These are phyloP conservation scores for Palythoa heliodiscus DNA, from an alignment of 92 coral and sea anemone species.

Conservation along the genomic window DNA sequence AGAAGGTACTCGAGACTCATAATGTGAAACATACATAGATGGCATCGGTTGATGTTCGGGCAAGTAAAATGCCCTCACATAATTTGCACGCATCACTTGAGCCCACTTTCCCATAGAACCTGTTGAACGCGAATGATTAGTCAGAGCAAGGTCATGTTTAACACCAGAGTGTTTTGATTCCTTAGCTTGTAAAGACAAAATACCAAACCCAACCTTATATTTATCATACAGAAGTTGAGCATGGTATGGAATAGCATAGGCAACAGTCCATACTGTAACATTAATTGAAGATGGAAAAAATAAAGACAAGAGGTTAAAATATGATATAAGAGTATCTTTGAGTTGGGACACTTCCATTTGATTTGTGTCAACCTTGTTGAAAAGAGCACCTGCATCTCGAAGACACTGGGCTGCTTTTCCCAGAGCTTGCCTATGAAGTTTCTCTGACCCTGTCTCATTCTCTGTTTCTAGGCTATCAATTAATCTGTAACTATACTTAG, in stretches of 20 bases:
- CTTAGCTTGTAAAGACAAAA: slow-evolving; percentile 58
- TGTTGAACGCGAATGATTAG: slow-evolving; percentile 54
- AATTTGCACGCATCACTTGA: slow-evolving; percentile 67
- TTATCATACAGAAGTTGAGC: slow-evolving; percentile 44
- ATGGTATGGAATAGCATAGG: slow-evolving; percentile 67
- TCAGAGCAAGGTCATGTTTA: slow-evolving; percentile 48
- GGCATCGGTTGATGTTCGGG: slow-evolving; percentile 68
- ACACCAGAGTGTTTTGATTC: slow-evolving; percentile 67
- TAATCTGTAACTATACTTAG: too few species aligned
- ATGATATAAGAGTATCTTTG: slow-evolving; percentile 35
- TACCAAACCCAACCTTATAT: slow-evolving; percentile 62
- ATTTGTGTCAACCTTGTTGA: slow-evolving; percentile 60
- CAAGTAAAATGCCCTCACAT: slow-evolving; percentile 64
- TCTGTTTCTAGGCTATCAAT: not conserved
- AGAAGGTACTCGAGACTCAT: slow-evolving; percentile 12
- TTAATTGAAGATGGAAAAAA: slow-evolving; percentile 48
- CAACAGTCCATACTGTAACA: slow-evolving; percentile 67
- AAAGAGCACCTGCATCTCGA: slow-evolving; percentile 62
- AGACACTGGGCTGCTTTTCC: slow-evolving; percentile 56
- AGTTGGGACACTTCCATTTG: slow-evolving; percentile 31
- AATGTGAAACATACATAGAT: slow-evolving; percentile 10
- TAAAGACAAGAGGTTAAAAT: slow-evolving; percentile 49
- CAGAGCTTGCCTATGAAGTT: slow-evolving; percentile 51
- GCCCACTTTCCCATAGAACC: slow-evolving; percentile 55
- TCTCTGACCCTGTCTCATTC: slow-evolving; percentile 47